Evolutionary conservation across 2,113 vertebrate species (phyloP).

Genomic region (Hippocampus comes): DNA sequence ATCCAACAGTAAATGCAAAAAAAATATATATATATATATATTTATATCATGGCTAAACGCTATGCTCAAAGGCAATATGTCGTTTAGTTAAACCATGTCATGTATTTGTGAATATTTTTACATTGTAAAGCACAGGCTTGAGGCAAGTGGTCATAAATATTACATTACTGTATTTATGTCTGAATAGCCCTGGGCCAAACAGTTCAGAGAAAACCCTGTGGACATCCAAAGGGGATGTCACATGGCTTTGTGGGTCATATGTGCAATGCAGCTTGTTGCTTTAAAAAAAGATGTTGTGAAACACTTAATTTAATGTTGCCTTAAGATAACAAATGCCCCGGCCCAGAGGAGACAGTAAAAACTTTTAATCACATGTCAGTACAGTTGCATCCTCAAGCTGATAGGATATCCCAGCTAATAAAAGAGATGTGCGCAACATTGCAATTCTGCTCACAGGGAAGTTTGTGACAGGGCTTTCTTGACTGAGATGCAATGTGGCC

Average conservation of each 20-base stretch:
- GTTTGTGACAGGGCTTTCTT: slow-evolving; percentile 20
- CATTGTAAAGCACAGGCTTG: not conserved
- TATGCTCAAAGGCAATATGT: slow-evolving; percentile 5
- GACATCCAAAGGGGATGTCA: slow-evolving; percentile 1
- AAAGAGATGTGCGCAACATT: slow-evolving; percentile 22
- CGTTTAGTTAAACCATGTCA: slow-evolving; percentile 1
- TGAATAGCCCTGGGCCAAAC: not conserved
- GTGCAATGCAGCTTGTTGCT: not conserved
- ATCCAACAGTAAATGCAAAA: slow-evolving; percentile 39
- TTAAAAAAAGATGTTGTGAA: slow-evolving; percentile 10
- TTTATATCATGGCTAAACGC: not conserved
- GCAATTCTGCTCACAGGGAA: slow-evolving; percentile 36
- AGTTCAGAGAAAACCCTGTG: slow-evolving; percentile 1
- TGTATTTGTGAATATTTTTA: slow-evolving; percentile 3
- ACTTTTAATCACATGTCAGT: slow-evolving; percentile 12
- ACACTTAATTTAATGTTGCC: slow-evolving; percentile 4
- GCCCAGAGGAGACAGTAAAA: not conserved
- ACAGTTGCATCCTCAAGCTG: slow-evolving; percentile 18
- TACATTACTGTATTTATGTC: slow-evolving; percentile 1
- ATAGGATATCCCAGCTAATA: slow-evolving; percentile 20
- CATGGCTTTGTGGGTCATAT: not conserved
- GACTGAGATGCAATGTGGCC: slow-evolving; percentile 6
- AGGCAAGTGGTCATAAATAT: slow-evolving; percentile 1
- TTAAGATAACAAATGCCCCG: slow-evolving; percentile 2
- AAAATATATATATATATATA: too few species aligned